Evolutionary conservation across 1,140 invertebrate species (phyloP).

Genomic region (Drosophila teissieri): DNA sequence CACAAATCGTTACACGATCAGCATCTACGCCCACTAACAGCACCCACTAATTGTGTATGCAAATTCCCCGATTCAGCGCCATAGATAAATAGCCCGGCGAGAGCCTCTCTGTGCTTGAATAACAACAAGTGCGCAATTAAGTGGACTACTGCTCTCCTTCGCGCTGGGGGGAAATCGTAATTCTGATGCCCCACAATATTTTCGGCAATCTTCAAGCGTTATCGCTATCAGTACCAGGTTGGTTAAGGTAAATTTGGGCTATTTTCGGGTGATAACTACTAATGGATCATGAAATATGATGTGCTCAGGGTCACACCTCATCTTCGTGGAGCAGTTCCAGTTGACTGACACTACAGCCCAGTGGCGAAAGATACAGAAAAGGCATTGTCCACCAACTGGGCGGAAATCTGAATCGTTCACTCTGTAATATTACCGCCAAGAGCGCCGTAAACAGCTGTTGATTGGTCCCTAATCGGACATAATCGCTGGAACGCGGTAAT

Average conservation of each 20-base stretch:
- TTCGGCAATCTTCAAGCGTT: conserved; percentile 25
- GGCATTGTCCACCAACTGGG: conserved; percentile 21
- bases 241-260: background rate
- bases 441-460: conserved; percentile 23
- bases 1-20: conserved; percentile 47
- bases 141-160: conserved; percentile 8
- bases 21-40: conserved; percentile 63
- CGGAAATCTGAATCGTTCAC: conserved; percentile 11
- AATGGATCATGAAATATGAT: conserved; percentile 9
- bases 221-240: conserved; percentile 21
- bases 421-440: background rate
- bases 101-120: conserved; percentile 12
- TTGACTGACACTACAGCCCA: conserved; percentile 8
- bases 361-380: conserved; percentile 11
- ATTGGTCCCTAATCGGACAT: conserved; percentile 20
- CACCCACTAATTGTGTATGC: conserved; percentile 40
- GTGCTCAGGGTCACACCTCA: conserved; percentile 19
- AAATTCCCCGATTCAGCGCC: conserved; percentile 25
- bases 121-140: conserved; percentile 42
- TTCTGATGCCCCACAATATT: conserved; percentile 10
- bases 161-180: background rate
- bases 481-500: conserved; percentile 7
- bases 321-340: conserved; percentile 19
- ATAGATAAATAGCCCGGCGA: conserved; percentile 13
- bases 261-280: conserved; percentile 8